A percentile compares a stretch with the other conserved stretches of the same genome.
These are phyloP conservation scores for Chymomyza costata DNA, from an alignment of 1,140 invertebrate genomes.

Conservation along the genomic window DNA sequence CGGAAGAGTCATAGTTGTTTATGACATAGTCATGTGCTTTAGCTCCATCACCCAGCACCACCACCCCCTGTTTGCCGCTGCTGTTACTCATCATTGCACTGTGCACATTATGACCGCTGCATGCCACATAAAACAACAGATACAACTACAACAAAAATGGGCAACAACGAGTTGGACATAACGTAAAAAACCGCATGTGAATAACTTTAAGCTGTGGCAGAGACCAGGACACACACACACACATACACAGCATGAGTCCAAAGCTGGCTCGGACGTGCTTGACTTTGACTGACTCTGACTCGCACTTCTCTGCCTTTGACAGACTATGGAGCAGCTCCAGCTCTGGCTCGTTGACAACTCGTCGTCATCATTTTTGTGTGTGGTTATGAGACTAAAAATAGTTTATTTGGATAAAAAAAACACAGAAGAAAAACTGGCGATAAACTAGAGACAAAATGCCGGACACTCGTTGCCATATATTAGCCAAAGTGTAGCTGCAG, in stretches of 20 bases:
- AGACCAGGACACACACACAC: conserved; percentile 39
- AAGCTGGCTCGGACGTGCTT: conserved; percentile 48
- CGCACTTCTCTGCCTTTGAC: conserved; percentile 6
- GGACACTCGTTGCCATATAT: conserved; percentile 46
- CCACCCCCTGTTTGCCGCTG: conserved; percentile 6
- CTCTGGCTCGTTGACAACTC: conserved; percentile 29
- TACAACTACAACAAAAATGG: no score
- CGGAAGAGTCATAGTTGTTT: conserved; percentile 64
- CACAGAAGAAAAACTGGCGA: conserved; percentile 24
- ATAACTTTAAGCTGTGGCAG: conserved; percentile 64
- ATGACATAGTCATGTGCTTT: conserved; percentile 37
- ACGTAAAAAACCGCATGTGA: conserved; percentile 29
- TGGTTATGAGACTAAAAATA: no score
- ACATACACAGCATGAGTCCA: no score
- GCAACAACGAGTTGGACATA: no score
- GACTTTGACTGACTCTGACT: conserved; percentile 57
- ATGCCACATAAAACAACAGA: no score
- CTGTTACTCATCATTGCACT: conserved; percentile 8
- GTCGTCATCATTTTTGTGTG: no score
- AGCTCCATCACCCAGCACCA: conserved; percentile 26
- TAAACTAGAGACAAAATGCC: conserved; percentile 37
- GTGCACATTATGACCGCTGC: conserved; percentile 22
- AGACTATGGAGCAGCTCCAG: conserved; percentile 1
- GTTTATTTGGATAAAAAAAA: conserved; percentile 52
- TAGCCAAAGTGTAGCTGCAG: conserved; percentile 52